Conservation (phyloP, 2,888 invertebrate species). For the Epirrhoe alternata region DNA sequence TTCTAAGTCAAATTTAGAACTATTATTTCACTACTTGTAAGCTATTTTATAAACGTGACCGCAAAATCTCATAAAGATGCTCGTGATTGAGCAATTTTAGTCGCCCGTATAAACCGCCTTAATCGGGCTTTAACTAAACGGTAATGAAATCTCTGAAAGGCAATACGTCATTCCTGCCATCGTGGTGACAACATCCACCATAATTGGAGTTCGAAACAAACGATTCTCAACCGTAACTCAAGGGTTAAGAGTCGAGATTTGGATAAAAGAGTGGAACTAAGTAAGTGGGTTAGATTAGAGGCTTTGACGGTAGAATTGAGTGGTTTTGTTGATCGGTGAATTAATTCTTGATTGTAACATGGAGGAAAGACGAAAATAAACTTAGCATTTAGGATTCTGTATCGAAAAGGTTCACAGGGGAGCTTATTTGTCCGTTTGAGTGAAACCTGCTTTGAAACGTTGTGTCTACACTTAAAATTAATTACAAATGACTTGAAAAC, state of each 20-base stretch:
- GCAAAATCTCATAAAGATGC: too few relatives aligned
- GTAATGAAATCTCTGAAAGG: constrained; percentile 43
- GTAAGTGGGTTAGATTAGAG: constrained; percentile 35
- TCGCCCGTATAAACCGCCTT: background rate
- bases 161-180: constrained; percentile 39
- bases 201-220: constrained; percentile 33
- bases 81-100: background rate
- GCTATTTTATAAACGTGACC: too few relatives aligned
- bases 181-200: constrained; percentile 36
- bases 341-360: constrained; percentile 32
- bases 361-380: constrained; percentile 12
- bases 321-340: constrained; percentile 39
- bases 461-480: too few relatives aligned
- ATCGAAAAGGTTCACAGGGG: too few relatives aligned
- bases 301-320: constrained; percentile 35
- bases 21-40: too few relatives aligned
- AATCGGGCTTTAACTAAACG: constrained; percentile 38
- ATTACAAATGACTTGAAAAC: too few relatives aligned
- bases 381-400: background rate
- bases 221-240: constrained; percentile 32
- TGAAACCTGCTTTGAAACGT: too few relatives aligned
- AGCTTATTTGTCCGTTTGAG: too few relatives aligned
- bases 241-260: constrained; percentile 32
- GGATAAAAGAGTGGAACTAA: constrained; percentile 22
- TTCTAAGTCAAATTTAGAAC: too few relatives aligned